Evolutionary conservation across 2,113 vertebrate species (phyloP), one percentile per base, ranked within the genome.

Genomic region (Cinclus mexicanus): DNA sequence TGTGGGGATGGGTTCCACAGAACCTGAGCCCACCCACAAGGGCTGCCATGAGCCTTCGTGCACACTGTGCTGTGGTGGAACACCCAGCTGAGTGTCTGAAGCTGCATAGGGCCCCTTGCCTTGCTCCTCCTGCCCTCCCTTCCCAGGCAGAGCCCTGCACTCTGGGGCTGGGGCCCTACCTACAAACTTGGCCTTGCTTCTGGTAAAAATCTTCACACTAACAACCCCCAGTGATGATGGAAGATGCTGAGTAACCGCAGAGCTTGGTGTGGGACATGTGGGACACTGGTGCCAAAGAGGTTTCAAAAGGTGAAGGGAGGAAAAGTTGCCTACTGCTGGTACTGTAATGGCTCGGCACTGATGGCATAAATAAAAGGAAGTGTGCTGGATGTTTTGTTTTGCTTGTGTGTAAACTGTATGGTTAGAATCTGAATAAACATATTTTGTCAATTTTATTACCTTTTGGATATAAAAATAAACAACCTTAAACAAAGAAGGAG

Each of bases 401-500:
- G 29, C 22, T 56, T 74, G 31, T 71, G 33, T 61, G 75, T 55
- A 77, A 90, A 83, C 63, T 67, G 63, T 77, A 77, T 6, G 7
- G 53, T 70, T 67, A 77, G 49, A 82, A 76, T 41, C 53, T 67
- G 47, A 78, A 70, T 92, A 94, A 95, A 90, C 41, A 26, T 81
- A 25, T 49, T 83, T 53, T 89, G 64, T 81, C 72, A 71, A 75
- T 68, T 68, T 85, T 86, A 86, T 76, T 93, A 67, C 50, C 49
- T 89, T 82, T 84, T 76, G 15, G 15, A 75, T 90, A 87, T 77
- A 50, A 70, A 92, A 82, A 87, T 86, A 88, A 33, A 84, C 24
- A 71, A 95, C 74, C 89, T 91, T 92, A 89, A 97, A 94, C 79
- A 94, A 97, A 94, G 94, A 91, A 92, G 91, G 83, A 75, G 35